phyloP scores from a whole-genome alignment of 2,888 invertebrate genomes.

The Eremobia ochroleuca region DNA sequence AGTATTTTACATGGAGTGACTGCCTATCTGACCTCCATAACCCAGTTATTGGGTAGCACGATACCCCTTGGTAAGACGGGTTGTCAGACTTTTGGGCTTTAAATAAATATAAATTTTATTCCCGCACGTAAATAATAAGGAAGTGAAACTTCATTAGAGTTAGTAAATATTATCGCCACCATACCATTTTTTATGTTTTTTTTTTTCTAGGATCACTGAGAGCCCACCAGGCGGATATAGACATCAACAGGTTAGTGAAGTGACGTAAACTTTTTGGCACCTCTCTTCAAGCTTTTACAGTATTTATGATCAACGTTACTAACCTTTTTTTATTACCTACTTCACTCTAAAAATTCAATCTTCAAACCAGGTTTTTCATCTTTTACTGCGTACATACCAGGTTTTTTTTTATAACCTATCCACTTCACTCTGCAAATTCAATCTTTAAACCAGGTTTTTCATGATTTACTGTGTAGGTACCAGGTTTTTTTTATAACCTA shows the following conservation, averaged over 20 bases:
- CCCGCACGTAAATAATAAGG: background rate
- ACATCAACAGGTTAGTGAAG: slow-evolving; percentile 84
- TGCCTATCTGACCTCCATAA: background rate
- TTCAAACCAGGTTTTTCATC: slow-evolving; percentile 10
- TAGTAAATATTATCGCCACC: slow-evolving; percentile 2
- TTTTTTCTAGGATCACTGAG: slow-evolving; percentile 79
- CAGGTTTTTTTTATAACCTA: background rate
- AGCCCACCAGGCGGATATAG: slow-evolving; percentile 80
- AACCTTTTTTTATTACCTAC: background rate
- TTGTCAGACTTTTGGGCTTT: background rate
- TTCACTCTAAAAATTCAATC: slow-evolving; percentile 6
- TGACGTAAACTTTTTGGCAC: slow-evolving; percentile 75
- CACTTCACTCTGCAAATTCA: slow-evolving; percentile 5
- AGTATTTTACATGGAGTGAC: background rate
- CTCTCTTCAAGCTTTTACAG: slow-evolving; percentile 20
- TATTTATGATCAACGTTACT: background rate
- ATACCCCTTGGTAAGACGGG: background rate
- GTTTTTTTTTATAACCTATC: background rate
- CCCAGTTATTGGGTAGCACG: background rate
- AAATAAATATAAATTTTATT: background rate
- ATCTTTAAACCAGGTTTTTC: slow-evolving; percentile 11
- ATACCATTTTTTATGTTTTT: slow-evolving; percentile 42
- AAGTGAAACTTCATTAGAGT: background rate
- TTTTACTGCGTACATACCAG: slow-evolving; percentile 14
- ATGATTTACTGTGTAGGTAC: background rate